Evolutionary conservation across 1,140 invertebrate species (phyloP).

Genomic region (Drosophila santomea): DNA sequence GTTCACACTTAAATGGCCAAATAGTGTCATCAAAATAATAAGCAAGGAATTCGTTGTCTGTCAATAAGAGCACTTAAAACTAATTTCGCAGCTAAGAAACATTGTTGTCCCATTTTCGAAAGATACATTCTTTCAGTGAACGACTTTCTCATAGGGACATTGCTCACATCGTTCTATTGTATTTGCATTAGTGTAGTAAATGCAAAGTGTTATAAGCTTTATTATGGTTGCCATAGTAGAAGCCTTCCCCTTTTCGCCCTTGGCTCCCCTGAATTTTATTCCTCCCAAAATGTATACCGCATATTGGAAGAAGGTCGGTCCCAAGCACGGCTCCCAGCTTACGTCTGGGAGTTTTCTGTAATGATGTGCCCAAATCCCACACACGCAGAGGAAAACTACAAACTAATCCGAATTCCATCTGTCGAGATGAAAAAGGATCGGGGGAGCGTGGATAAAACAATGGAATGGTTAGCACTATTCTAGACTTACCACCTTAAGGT

Average conservation of each 20-base stretch:
- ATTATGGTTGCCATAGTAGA: conserved; percentile 66
- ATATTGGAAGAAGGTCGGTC: conserved; percentile 26
- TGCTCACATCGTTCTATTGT: conserved; percentile 55
- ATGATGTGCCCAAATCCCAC: conserved; percentile 76
- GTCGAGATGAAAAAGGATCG: conserved; percentile 3
- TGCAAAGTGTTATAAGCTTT: conserved; percentile 83
- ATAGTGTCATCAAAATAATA: not conserved
- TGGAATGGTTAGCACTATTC: not conserved
- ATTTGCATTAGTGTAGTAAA: conserved; percentile 82
- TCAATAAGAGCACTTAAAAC: no score
- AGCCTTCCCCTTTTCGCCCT: not conserved
- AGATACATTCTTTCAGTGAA: not conserved
- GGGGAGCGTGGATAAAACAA: conserved; percentile 17
- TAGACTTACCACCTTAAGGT: not conserved
- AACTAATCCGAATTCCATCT: conserved; percentile 45
- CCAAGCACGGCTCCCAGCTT: conserved; percentile 47
- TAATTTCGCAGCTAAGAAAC: no score
- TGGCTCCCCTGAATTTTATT: conserved; percentile 3
- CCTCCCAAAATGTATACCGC: not conserved
- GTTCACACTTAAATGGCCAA: not conserved
- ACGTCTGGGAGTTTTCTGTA: conserved; percentile 76
- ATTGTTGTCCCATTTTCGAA: no score
- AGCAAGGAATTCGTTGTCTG: no score
- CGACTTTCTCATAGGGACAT: conserved; percentile 1
- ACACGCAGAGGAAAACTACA: conserved; percentile 49